A percentile compares a stretch with the other conserved stretches of the same genome.
Conservation (phyloP, 2,113 vertebrate genomes). For the Odontophorus gujanensis region DNA sequence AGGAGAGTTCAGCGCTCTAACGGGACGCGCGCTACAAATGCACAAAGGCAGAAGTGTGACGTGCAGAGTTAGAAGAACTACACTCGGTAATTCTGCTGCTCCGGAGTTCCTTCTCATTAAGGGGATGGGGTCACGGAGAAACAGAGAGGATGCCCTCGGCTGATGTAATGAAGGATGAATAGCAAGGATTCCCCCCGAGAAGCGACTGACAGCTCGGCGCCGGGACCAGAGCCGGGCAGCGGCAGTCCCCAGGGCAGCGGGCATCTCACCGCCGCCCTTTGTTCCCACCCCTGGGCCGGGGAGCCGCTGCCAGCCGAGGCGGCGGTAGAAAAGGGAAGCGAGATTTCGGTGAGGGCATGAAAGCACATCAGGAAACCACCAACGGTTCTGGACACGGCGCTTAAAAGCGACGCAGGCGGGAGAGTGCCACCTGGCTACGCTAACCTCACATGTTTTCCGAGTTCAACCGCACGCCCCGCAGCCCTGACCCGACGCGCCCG, state of each 20-base stretch:
- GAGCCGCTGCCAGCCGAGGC: background rate
- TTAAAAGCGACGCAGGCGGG: background rate
- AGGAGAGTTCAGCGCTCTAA: background rate
- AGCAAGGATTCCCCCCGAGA: constrained; percentile 43
- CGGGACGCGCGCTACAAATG: background rate
- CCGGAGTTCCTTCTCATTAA: background rate
- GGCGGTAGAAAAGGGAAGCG: constrained; percentile 60
- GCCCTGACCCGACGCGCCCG: background rate
- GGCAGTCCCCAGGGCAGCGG: background rate
- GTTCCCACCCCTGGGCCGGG: background rate
- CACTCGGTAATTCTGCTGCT: background rate
- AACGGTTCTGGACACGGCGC: constrained; percentile 64
- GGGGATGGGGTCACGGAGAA: constrained; percentile 3
- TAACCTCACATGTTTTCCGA: background rate
- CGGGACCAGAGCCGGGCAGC: background rate
- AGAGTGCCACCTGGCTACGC: constrained; percentile 8
- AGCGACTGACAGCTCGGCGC: constrained; percentile 6
- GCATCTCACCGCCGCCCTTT: background rate
- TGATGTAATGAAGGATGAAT: constrained; percentile 34
- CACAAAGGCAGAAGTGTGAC: background rate
- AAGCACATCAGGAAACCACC: constrained; percentile 78
- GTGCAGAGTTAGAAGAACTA: background rate
- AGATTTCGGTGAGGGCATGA: constrained; percentile 63
- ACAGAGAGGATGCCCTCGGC: background rate
- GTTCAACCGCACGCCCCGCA: accelerated